Conservation (phyloP, 2,888 invertebrate species). For the Ephialtes manifestator region DNA sequence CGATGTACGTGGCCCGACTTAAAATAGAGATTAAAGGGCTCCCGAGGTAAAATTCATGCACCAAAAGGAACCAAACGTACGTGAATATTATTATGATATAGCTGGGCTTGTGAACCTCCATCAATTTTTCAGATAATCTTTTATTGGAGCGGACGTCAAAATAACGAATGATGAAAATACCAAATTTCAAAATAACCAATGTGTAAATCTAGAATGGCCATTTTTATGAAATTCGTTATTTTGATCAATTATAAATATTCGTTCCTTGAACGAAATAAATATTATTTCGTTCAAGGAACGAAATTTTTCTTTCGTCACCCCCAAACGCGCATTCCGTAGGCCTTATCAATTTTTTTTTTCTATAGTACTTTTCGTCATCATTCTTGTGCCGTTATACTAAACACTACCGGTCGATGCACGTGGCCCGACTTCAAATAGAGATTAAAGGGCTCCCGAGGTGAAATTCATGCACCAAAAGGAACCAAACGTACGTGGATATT, state of each 20-base stretch:
- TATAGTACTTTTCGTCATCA: slow-evolving; percentile 13
- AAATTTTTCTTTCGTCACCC: too few relatives aligned
- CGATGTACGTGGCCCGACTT: slow-evolving; percentile 63
- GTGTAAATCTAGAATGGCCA: too few relatives aligned
- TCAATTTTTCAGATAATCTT: too few relatives aligned
- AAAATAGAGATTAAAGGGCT: slow-evolving; percentile 73
- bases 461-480: slow-evolving; percentile 23
- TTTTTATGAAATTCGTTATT: too few relatives aligned
- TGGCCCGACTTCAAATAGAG: slow-evolving; percentile 73
- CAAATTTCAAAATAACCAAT: too few relatives aligned
- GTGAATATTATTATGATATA: not conserved
- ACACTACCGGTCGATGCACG: slow-evolving; percentile 39
- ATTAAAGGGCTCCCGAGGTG: slow-evolving; percentile 62
- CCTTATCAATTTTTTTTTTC: not conserved
- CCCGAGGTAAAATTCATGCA: slow-evolving; percentile 28
- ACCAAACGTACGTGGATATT: not conserved
- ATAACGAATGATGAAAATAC: too few relatives aligned
- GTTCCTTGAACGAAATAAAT: too few relatives aligned
- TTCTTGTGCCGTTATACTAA: slow-evolving; percentile 26
- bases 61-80: slow-evolving; percentile 4
- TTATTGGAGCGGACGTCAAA: too few relatives aligned
- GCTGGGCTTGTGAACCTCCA: too few relatives aligned
- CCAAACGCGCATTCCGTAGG: too few relatives aligned
- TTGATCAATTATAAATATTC: too few relatives aligned
- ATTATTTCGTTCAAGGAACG: too few relatives aligned